Evolutionary conservation across 2,113 vertebrate genomes (phyloP), one percentile per base, ranked within the genome.

Genomic region (Dryoscopus gambensis): DNA sequence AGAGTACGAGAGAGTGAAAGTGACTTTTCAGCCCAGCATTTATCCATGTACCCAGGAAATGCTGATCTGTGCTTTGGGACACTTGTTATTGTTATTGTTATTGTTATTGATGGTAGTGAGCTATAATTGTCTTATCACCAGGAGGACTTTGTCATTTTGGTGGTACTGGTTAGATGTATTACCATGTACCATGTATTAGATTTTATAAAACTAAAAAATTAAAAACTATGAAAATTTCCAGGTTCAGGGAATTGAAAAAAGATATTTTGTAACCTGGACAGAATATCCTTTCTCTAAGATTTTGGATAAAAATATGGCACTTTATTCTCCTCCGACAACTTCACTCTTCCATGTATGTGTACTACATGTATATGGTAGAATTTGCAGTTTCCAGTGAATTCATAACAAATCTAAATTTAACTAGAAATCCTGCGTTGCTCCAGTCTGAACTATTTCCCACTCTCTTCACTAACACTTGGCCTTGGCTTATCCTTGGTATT

Each of bases 381-480:
- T 85, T 44, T 56, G 7, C 9, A 28, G 19, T 63, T 91, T 80
- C n/a, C 62, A 56, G 33, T 18, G 71, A 68, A 68, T 85, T 82
- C 6, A 11, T 40, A 71, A 33, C 10, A 79, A 69, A 52, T 28
- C 10, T 59, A 71, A 56, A 35, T 88, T 60, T 64, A 80, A 59
- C 18, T 39, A 47, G 44, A 92, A 92, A 64, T 37, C 52, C 30
- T 67, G 5, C n/a, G 25, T 64, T 84, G 11, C 31, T 89, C 15
- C 12, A 59, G 35, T 25, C 79, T 60, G 49, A 71, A 39, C 40
- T 23, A 57, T 84, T 96, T 95, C 91, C 89, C 80, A 94, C 93
- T 97, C 81, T 95, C 56, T 95, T 95, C 91, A 96, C 35, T 89
- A 91, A 95, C 94, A 94, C 94, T 96, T 96, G 92, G 92, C 84